These are phyloP conservation scores for Peromyscus nudipes DNA, from an alignment of 2,797 vertebrate genomes.

Conservation along the genomic window DNA sequence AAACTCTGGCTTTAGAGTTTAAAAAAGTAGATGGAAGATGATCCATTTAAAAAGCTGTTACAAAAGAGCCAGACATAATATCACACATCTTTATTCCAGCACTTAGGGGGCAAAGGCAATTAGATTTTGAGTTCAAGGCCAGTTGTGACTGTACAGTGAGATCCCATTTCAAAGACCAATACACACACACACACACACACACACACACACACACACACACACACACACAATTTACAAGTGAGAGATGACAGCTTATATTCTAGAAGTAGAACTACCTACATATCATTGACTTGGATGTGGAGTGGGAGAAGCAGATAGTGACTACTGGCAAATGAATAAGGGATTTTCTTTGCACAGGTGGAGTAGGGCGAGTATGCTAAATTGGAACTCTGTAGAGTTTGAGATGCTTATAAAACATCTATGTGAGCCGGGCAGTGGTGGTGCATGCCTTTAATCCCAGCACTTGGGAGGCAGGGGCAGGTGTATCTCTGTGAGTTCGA, in stretches of 20 bases:
- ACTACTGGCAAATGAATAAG: background rate
- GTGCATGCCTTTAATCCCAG: no score
- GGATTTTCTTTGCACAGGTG: background rate
- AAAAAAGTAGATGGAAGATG: background rate
- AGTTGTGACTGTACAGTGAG: background rate
- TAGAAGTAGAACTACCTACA: slow-evolving; percentile 19
- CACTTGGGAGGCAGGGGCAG: no score
- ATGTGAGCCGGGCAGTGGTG: background rate
- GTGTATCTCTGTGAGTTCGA: no score
- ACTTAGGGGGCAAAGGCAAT: background rate
- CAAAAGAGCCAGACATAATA: background rate
- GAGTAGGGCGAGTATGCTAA: background rate
- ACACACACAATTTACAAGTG: background rate
- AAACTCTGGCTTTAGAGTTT: background rate
- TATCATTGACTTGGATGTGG: background rate
- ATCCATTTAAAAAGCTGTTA: slow-evolving; percentile 15
- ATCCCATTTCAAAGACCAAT: background rate
- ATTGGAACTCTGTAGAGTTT: background rate
- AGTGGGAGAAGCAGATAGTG: background rate
- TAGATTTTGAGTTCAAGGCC: background rate
- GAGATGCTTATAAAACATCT: background rate
- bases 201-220: background rate
- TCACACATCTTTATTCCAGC: background rate
- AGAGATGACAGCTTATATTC: background rate
- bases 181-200: background rate